These are phyloP conservation scores for Eueides isabella DNA, from an alignment of 1,140 invertebrate genomes.

Conservation along the genomic window DNA sequence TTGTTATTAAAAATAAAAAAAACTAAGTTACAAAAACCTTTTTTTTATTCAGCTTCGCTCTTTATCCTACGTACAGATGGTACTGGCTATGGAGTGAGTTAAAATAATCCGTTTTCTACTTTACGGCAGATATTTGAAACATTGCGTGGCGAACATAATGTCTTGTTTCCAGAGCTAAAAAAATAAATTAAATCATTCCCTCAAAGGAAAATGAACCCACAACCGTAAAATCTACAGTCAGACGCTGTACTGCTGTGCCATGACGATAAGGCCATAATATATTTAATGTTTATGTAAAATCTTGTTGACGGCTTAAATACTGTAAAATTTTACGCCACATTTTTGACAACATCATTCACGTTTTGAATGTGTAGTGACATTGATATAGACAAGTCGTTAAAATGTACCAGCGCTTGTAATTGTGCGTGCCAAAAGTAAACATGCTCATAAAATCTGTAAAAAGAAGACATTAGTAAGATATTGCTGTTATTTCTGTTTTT, in stretches of 20 bases:
- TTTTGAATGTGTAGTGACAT: background rate
- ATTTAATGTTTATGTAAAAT: background rate
- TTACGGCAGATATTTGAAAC: no score
- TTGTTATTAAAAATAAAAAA: no score
- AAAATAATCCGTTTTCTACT: no score
- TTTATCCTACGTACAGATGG: no score
- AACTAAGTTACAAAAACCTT: no score
- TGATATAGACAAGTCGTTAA: constrained; percentile 3
- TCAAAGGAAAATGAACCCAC: background rate
- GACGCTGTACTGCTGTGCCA: background rate
- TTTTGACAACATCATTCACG: background rate
- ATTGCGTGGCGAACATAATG: no score
- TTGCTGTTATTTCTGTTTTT: no score
- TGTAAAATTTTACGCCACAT: background rate
- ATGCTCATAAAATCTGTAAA: background rate
- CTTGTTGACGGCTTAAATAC: background rate
- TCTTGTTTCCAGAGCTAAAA: no score
- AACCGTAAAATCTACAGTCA: background rate
- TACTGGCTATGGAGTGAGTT: no score
- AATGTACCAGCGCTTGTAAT: background rate
- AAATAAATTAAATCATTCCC: no score
- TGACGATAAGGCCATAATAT: no score
- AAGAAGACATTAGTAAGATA: background rate
- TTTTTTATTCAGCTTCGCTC: no score
- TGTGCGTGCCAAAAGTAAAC: constrained; percentile 6